Evolutionary conservation across 2,888 invertebrate species (phyloP).

Genomic region (Parnassius mnemosyne): DNA sequence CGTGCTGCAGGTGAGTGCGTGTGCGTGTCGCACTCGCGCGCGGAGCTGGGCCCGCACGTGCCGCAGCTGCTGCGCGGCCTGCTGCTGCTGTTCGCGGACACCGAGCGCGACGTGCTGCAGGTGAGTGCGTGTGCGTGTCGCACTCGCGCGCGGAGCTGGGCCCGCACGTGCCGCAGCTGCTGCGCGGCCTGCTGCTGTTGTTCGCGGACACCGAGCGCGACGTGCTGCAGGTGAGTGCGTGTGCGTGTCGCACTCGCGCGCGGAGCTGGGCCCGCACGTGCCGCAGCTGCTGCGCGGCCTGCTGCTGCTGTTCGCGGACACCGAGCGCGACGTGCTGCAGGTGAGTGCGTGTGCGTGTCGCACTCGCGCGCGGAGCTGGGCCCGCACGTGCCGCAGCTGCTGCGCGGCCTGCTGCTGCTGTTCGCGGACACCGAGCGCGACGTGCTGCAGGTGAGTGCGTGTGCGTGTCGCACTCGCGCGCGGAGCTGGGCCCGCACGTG

Average conservation of each 20-base stretch:
- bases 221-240: constrained; percentile 81
- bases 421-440: constrained; percentile 91
- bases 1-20: constrained; percentile 81
- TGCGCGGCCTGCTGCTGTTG: constrained; percentile 92
- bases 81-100: constrained; percentile 90
- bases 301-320: constrained; percentile 90
- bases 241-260: constrained; percentile 93
- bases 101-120: constrained; percentile 84
- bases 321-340: constrained; percentile 84
- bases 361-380: constrained; percentile 93
- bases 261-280: constrained; percentile 92
- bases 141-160: constrained; percentile 93
- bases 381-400: constrained; percentile 92
- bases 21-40: constrained; percentile 93
- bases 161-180: constrained; percentile 92
- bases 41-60: constrained; percentile 92
- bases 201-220: constrained; percentile 91
- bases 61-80: constrained; percentile 93
- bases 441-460: constrained; percentile 81
- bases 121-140: constrained; percentile 89
- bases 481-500: constrained; percentile 92
- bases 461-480: constrained; percentile 93
- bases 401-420: constrained; percentile 92
- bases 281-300: constrained; percentile 93
- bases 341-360: constrained; percentile 89